Evolutionary conservation across 2,888 invertebrate species (phyloP), one percentile per base, ranked within the genome.

Genomic region (Phaedon cochleariae): DNA sequence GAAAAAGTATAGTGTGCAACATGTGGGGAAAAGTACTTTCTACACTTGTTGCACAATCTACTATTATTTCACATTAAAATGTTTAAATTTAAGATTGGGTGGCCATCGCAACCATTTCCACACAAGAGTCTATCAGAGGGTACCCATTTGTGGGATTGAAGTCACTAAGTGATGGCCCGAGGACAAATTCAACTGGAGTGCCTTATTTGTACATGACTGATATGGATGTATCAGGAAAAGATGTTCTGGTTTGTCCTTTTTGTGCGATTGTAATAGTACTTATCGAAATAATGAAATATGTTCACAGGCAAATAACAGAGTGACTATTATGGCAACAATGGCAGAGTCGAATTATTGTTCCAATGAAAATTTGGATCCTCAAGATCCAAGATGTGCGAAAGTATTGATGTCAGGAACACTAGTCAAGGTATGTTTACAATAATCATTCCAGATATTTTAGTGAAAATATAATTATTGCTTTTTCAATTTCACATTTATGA

Each of bases 361-460:
- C 64, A 77, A 79, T 6, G 83, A 90, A 69, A 79, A 86, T 53
- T 88, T 85, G 74, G 92, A 93, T 79, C 89, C 92, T 0, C 91
- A 93, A 84, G 92, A 92, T 81, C 93, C 93, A 0, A 85, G 92
- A 46, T 93, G 93, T 84, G 90, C 91, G 2, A 87, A 92, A 73
- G 85, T 92, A 2, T 88, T 92, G 76, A 83, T 93, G 1, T 86
- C 89, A 15, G 93, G 93, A 52, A 87, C 85, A 77, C 86, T 92
- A 78, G 84, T 86, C 75, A 85, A 87, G 85, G 92, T 92, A 21
- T 48, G 63, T 55, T 7, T 18, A 55, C 2, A 20, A 54, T 21
- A 37, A n/a, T n/a, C 4, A 37, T 48, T 57, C n/a, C n/a, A n/a
- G n/a, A n/a, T n/a, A n/a, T n/a, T n/a, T n/a, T n/a, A n/a, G n/a